Evolutionary conservation across 2,888 invertebrate genomes (phyloP), one percentile per base, ranked within the genome.

Genomic region (Phorcus lineatus): DNA sequence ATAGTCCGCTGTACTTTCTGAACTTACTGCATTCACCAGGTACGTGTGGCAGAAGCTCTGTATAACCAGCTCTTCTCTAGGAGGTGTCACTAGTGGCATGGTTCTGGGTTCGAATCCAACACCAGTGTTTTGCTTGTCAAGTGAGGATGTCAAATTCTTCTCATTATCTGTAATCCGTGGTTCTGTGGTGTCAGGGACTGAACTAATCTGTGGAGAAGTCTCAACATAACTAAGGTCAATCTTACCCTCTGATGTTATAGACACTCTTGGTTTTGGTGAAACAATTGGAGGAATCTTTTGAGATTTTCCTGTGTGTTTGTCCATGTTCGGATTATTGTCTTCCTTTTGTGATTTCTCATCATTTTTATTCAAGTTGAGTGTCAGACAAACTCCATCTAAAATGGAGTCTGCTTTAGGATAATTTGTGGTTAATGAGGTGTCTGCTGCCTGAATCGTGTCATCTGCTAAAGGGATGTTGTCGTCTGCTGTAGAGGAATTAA

Each of bases 231-330:
- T 70, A 17, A 70, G 19, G 19, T 40, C 70, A 70, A 70, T 31
- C 36, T 40, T 70, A n/a, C 70, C 70, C 19, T 70, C 70, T 17
- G 70, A 31, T 70, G 70, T 36, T 17, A 31, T 36, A 31, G 70
- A 70, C 36, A 70, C 70, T 70, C 36, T 70, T 19, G 70, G 70
- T 70, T 70, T 70, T 36, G 70, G 70, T 36, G 70, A 70, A 16
- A 70, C 40, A 36, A 40, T 36, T 70, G 70, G 70, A 31, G 70
- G 36, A 70, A 24, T 17, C 31, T 31, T 67, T 31, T 22, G 24
- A 28, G 70, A 70, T 36, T 70, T 70, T 40, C 11, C 70, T 36
- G 40, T 6, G 16, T 70, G 28, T 19, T 36, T 70, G 17, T 70
- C 70, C 40, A 40, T 70, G 19, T n/a, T 3, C n/a, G 31, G 1